Evolutionary conservation across 2,797 vertebrate genomes (phyloP), one percentile per base, ranked within the genome.

Genomic region (Pogoniulus pusillus): DNA sequence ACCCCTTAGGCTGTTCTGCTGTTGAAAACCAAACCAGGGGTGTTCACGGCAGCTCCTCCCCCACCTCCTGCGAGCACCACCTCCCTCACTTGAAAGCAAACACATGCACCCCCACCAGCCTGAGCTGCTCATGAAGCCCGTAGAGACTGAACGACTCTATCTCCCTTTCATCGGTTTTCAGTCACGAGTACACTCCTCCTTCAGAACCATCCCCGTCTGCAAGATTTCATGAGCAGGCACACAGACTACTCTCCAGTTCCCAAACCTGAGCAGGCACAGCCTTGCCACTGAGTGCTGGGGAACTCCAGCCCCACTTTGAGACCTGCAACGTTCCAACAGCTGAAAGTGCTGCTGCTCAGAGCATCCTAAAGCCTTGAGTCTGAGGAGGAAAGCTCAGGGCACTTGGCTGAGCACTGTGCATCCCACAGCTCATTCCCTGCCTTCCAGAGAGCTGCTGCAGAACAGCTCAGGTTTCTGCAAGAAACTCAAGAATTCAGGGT

Each of bases 341-440:
- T 5, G 6, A n/a, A 55, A 45, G 47, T 37, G 35, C 39, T 54
- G 39, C 39, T 41, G 55, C 65, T 43, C 54, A 30, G n/a, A 32
- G 34, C 37, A n/a, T 5, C 51, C 23, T 76, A 35, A 63, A 39
- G 16, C 30, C 37, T 58, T 4, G 30, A 37, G 51, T 2, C 32
- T 17, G 51, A 54, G 32, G 57, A 41, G 9, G 45, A 30, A 30
- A 35, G 9, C 3, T 12, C 39, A 22, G 39, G 49, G 66, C 10
- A 2, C 27, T 19, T 17, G 41, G 60, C 49, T 37, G 55, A n/a
- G 71, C 2, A 0, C 71, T 5, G 24, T 1, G 10, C 10, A 6
- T 12, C 41, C 54, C 51, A 15, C 39, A 16, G 64, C 60, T 39
- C 53, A 7, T 5, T 2, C 6, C 47, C n/a, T 29, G 60, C 72